A percentile compares a stretch with the other conserved stretches of the same genome.
Evolutionary conservation across 2,888 invertebrate species (phyloP).

Genomic region (Agrypnus murinus): DNA sequence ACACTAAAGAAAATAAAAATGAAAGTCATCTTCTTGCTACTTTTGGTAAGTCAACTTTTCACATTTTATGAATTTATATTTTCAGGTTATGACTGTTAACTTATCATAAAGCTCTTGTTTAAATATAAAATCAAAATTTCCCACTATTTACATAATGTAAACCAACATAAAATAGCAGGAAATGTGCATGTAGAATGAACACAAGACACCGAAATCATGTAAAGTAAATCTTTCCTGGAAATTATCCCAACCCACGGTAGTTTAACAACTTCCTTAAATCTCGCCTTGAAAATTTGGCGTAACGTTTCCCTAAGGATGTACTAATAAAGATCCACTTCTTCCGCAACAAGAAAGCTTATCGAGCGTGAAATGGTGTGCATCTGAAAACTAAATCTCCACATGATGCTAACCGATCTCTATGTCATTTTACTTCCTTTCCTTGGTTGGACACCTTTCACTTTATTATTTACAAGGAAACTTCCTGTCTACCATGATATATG

Average conservation of each 20-base stretch:
- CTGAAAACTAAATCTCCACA: constrained; percentile 33
- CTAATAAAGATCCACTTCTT: constrained; percentile 49
- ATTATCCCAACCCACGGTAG: constrained; percentile 32
- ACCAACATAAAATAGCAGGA: background rate
- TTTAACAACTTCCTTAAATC: constrained; percentile 47
- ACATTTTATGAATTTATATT: background rate
- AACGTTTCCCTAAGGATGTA: constrained; percentile 47
- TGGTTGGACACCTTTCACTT: constrained; percentile 27
- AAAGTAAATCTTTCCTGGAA: constrained; percentile 30
- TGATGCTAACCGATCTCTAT: constrained; percentile 26
- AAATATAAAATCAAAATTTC: no score
- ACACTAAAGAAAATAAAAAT: constrained; percentile 29
- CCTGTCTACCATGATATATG: background rate
- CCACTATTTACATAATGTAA: constrained; percentile 11
- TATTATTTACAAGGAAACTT: constrained; percentile 9
- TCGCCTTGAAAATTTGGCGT: constrained; percentile 42
- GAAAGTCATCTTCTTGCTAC: constrained; percentile 40
- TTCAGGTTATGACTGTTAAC: no score
- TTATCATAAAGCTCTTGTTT: no score
- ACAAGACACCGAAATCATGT: background rate
- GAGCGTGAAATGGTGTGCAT: constrained; percentile 42
- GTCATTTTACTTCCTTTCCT: constrained; percentile 28
- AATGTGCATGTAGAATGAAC: constrained; percentile 19
- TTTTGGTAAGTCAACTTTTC: constrained; percentile 40
- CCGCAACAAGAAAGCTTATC: constrained; percentile 41